A percentile compares a stretch with the other conserved stretches of the same genome.
Conservation (phyloP, 2,113 vertebrate genomes). For the Chroicocephalus ridibundus region DNA sequence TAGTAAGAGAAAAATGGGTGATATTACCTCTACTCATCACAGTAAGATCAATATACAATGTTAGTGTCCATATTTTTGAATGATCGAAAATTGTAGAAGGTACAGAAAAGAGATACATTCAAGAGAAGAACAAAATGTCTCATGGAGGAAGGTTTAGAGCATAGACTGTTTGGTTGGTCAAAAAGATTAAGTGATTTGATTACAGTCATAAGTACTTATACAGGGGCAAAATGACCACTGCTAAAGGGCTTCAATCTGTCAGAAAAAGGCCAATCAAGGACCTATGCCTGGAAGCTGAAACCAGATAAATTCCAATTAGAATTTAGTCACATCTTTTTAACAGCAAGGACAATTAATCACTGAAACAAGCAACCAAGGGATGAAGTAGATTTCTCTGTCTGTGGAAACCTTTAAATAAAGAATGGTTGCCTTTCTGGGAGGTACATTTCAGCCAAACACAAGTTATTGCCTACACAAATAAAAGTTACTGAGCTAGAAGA, state of each 20-base stretch:
- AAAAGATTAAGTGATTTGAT: slow-evolving; percentile 10
- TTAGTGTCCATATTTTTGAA: neutral
- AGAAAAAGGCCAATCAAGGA: neutral
- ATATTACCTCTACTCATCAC: neutral
- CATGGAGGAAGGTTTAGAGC: neutral
- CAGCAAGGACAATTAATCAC: neutral
- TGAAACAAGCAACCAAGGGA: neutral
- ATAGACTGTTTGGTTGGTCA: neutral
- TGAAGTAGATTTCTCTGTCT: neutral
- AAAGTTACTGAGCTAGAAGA: neutral
- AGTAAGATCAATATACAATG: neutral
- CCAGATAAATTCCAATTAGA: slow-evolving; percentile 32
- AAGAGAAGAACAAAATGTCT: neutral
- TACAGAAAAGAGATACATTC: neutral
- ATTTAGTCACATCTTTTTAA: slow-evolving; percentile 8
- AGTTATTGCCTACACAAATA: neutral
- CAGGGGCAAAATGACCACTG: neutral
- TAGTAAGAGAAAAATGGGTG: neutral
- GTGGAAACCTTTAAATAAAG: slow-evolving; percentile 15
- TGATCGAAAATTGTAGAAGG: neutral
- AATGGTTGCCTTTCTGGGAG: neutral
- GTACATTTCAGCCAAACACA: neutral
- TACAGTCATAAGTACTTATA: neutral
- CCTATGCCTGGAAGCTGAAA: neutral
- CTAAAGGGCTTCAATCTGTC: neutral